A percentile compares a stretch with the other conserved stretches of the same genome.
These are phyloP conservation scores for Hypocryptadius cinnamomeus DNA, from an alignment of 2,113 vertebrate species.

Conservation along the genomic window DNA sequence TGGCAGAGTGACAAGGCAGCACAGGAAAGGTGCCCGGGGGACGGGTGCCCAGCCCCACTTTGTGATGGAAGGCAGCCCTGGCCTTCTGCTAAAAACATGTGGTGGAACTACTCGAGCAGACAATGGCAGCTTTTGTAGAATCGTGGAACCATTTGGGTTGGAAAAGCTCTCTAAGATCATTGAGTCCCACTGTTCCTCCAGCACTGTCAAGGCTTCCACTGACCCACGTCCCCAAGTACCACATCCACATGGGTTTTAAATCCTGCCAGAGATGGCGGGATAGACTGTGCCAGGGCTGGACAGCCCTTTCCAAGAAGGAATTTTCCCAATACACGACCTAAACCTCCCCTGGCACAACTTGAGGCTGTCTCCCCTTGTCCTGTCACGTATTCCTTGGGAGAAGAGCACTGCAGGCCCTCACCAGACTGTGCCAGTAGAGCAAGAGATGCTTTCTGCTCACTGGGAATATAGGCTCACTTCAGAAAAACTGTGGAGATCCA, in stretches of 20 bases:
- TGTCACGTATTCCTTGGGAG: background rate
- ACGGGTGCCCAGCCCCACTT: fast-evolving
- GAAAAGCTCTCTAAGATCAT: background rate
- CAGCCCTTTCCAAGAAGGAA: background rate
- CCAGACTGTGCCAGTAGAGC: fast-evolving
- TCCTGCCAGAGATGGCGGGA: background rate
- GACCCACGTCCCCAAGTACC: background rate
- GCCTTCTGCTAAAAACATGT: background rate
- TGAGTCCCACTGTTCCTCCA: background rate
- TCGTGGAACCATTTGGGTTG: background rate
- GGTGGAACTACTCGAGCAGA: fast-evolving
- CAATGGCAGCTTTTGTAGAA: fast-evolving
- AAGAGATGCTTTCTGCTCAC: background rate
- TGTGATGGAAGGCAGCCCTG: background rate
- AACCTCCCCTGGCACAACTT: background rate
- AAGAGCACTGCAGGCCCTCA: background rate
- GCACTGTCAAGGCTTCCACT: background rate
- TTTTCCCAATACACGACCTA: background rate
- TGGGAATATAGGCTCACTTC: background rate
- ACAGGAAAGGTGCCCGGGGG: fast-evolving
- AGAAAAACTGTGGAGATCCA: background rate
- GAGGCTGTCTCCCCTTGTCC: background rate
- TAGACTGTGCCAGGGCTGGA: background rate
- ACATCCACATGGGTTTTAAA: background rate
- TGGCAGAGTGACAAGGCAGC: background rate